Base-by-base conservation (phyloP, 2,113 vertebrate species). In the Mugil cephalus region DNA sequence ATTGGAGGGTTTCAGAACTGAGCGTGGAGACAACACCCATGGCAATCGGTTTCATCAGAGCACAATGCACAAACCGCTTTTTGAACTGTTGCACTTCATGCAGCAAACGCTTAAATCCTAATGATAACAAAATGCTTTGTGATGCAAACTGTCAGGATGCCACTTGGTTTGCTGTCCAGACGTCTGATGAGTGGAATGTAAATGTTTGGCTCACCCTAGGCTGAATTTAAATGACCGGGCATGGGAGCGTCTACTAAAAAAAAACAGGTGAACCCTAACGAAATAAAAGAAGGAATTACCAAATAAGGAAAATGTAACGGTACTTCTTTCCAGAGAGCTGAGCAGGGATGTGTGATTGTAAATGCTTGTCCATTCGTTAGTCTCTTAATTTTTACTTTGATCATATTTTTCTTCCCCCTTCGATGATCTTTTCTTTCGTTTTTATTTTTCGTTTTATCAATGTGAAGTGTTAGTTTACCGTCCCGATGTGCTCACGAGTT, bases 401-500 rank as follows among this genome's bases (percentile, higher is more conserved):
- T 85, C 51, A 73, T 76, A 43, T 69, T 54, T 77, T 71, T 45
- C 45, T 67, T 65, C 74, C 70, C 58, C 63, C 46, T 78, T 60
- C 2, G 18, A 11, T 39, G 9, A 50, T 11, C 72, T 61, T 40
- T 43, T 7, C 9, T n/a, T 54, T 64, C 51, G 17, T 14, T 52
- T 62, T 55, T 46, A 19, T 59, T 74, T 51, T 24, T 71, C 19
- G 58, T 77, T 77, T 58, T 77, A 84, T 83, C 77, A 90, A 55
- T 85, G 80, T 93, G 87, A 91, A 83, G 83, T 93, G 86, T 91
- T 90, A 90, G 89, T 82, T 91, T 87, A 83, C 66, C 17, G 86
- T 93, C 89, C 89, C 19, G n/a, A 61, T 90, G 88, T 92, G 83
- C 79, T 90, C 89, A 92, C 81, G 82, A 84, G 71, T 91, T 93